Base-by-base conservation (phyloP, 1,140 invertebrate species). In the Probaryconus sp. region DNA sequence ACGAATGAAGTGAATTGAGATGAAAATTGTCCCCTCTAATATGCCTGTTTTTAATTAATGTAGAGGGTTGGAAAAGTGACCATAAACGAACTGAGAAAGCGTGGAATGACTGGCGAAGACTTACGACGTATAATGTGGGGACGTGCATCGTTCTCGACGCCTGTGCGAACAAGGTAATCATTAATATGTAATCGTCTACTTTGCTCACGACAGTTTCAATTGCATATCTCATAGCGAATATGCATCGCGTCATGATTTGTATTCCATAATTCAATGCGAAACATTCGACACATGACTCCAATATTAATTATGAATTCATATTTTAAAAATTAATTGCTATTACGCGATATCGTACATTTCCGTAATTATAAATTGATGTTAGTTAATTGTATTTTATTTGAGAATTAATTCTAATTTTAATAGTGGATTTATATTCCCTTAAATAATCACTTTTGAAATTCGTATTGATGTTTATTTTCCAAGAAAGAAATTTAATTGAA, bases 111-210 rank as follows among this genome's bases (percentile, higher is more conserved):
- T 14, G 95, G 95, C 5, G 95, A 97, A 85, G 92, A 96, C 82
- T 89, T 97, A 83, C 87, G 95, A 1, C 89, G 92, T 30, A 89
- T 96, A 17, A 96, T 97, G 94, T 97, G 95, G 95, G 95, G 94
- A 21, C 89, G 94, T 11, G 93, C 92, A 20, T 95, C 94, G 1
- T 94, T 95, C 53, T 94, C 93, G n/a, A 96, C 94, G 16, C 95
- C 95, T 4, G 91, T 93, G 7, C 93, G 94, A 86, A 85, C 87
- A 58, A 90, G 91, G 91, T 92, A 88, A 89, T 78, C 71, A 71
- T 77, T 77, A 77, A 70, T 77, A 70, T 77, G 51, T 74, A 77
- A 68, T 77, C 69, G 47, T 43, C 58, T 68, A 77, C 64, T 71
- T 71, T 72, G 69, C 63, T 69, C 42, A 21, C 45, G 63, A 64